These are phyloP conservation scores for Rhadinocentrus ornatus DNA, from an alignment of 2,797 vertebrate genomes.

Conservation along the genomic window DNA sequence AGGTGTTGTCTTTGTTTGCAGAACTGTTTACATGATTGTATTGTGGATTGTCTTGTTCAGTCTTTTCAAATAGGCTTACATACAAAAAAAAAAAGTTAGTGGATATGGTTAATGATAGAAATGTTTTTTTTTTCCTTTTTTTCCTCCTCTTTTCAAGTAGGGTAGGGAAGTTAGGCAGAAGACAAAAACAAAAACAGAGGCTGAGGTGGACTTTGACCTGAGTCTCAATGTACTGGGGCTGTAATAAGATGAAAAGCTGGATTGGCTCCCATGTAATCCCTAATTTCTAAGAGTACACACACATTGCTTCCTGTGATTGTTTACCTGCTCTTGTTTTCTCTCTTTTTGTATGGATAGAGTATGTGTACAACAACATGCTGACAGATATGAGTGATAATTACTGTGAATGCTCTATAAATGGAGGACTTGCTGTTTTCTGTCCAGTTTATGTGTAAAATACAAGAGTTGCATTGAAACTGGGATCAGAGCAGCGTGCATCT, in stretches of 20 bases:
- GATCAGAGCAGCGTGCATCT: neutral
- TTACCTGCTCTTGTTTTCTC: conserved; percentile 6
- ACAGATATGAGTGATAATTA: neutral
- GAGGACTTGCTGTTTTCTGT: neutral
- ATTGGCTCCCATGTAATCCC: conserved; percentile 37
- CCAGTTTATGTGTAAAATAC: neutral
- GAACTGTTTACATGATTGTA: conserved; percentile 14
- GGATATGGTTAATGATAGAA: neutral
- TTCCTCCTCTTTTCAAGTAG: neutral
- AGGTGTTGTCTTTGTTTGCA: conserved; percentile 7
- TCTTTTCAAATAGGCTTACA: neutral
- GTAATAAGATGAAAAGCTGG: conserved; percentile 42
- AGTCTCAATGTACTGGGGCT: conserved; percentile 25
- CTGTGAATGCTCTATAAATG: conserved; percentile 5
- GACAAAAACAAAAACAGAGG: conserved; percentile 4
- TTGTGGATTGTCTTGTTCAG: neutral
- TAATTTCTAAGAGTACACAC: conserved; percentile 37
- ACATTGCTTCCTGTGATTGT: conserved; percentile 47
- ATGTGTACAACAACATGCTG: neutral
- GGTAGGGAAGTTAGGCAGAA: conserved; percentile 5
- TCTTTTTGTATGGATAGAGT: conserved; percentile 21
- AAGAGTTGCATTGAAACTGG: neutral
- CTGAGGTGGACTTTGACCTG: conserved; percentile 40
- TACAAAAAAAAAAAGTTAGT: neutral
- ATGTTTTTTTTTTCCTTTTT: neutral